Evolutionary conservation across 2,797 vertebrate genomes (phyloP), one percentile per base, ranked within the genome.

Genomic region (Austrolebias charrua): DNA sequence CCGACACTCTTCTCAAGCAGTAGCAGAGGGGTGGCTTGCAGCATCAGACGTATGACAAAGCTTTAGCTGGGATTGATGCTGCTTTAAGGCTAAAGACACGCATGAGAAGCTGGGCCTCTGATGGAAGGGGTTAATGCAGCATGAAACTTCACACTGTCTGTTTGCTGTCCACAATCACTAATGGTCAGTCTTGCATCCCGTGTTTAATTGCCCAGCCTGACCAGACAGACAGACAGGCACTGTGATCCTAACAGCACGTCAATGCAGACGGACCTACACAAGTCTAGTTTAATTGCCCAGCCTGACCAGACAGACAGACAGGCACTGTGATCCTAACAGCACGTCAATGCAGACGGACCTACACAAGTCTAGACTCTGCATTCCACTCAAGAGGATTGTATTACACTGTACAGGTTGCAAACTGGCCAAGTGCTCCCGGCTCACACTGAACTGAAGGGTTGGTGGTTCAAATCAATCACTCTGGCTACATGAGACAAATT

Each of bases 391-490:
- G 66, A 66, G 56, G 79, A 79, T 78, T 65, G 55, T 42, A 54
- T 90, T 82, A 75, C 79, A 69, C 45, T 56, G 66, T 65, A 62
- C 61, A 69, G 73, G 53, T 40, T 53, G 73, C 35, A 55, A 68
- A 71, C 63, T 53, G 0, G 76, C 71, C 66, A 64, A 79, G 76
- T 48, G 68, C 45, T 71, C 49, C 64, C 64, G 58, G 7, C 55
- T 38, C 63, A 69, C 50, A 15, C 60, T 49, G 75, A 78, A 78
- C 28, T 45, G 64, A 79, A 46, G 16, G 57, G 45, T 68, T 71
- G 79, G 78, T 76, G 75, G 65, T 45, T 73, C 75, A 56, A 73
- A 77, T 86, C 68, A 69, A 71, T 86, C 77, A 71, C 35, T 80
- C 43, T 60, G 55, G 29, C 55, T 58, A 47, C 53, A 55, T 4